Evolutionary conservation across 1,140 invertebrate species (phyloP), one percentile per base, ranked within the genome.

Genomic region (Drosophila seguyi): DNA sequence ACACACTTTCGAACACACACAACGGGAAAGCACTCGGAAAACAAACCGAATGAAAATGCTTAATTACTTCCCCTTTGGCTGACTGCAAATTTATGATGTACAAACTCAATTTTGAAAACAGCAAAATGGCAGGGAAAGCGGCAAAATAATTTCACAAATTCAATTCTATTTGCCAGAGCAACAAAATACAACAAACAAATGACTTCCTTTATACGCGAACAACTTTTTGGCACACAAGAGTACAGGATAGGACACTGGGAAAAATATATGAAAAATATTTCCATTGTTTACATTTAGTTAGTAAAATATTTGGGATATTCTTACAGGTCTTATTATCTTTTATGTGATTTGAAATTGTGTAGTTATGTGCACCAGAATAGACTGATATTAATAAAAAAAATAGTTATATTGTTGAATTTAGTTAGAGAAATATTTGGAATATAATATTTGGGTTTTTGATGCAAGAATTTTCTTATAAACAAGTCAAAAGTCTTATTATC

Each of bases 111-210:
- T 75, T 78, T 39, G n/a, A n/a, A 41, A 63, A 42, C 42, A 45
- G 59, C 25, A 57, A 82, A 68, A 65, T 59, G 66, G 63, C 42
- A 16, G 41, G 68, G 39, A 61, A 73, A 48, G 60, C 61, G 55
- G 34, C 20, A 52, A 58, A 75, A 67, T 74, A 81, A 86, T 78
- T 75, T 76, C 41, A 41, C 56, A 65, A 78, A 78, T 77, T 77
- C 41, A 79, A 78, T 82, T 76, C 65, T 71, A 75, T 67, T 74
- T 79, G 66, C 42, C 27, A 56, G 52, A 42, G 61, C 55, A 83
- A 69, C 76, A 69, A 69, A 75, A n/a, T n/a, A n/a, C n/a, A 61
- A 84, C 81, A 90, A 90, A 83, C 80, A 75, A 88, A 90, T 79
- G 65, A 75, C 74, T 88, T 90, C 74, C 85, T 75, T 78, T 77